phyloP scores from a whole-genome alignment of 2,797 vertebrate genomes.

The Malurus splendens region DNA sequence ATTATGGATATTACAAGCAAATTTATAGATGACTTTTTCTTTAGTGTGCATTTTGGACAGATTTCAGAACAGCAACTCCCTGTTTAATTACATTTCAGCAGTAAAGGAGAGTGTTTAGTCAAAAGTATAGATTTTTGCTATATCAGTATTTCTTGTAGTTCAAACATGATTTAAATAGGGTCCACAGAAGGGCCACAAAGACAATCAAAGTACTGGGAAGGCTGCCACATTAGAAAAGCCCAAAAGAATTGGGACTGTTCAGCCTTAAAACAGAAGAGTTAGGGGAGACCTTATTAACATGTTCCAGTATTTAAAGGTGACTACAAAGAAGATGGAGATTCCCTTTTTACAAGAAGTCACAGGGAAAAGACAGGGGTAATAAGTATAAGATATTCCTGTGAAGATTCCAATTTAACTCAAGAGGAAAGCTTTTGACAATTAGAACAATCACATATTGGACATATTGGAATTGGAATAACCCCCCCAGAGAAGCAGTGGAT shows the following conservation, averaged over 20 bases:
- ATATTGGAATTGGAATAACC: not conserved
- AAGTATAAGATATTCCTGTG: rapidly evolving
- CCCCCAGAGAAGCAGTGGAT: rapidly evolving
- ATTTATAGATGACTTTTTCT: not conserved
- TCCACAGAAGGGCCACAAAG: not conserved
- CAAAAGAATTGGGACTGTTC: not conserved
- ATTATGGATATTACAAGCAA: not conserved
- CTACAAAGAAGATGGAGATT: not conserved
- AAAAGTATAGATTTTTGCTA: not conserved
- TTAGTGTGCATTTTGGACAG: not conserved
- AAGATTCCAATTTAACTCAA: not conserved
- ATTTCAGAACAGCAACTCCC: not conserved
- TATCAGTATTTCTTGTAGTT: not conserved
- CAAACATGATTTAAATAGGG: not conserved
- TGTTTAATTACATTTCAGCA: not conserved
- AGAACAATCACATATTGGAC: not conserved
- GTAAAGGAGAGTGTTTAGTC: not conserved
- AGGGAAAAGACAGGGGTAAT: not conserved
- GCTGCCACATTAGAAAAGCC: not conserved
- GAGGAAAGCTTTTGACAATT: not conserved
- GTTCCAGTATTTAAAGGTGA: not conserved
- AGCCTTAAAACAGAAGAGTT: not conserved
- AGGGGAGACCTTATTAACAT: not conserved
- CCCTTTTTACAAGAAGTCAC: not conserved
- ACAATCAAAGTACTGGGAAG: not conserved